Percentiles rank a stretch among this genome's conserved stretches.
phyloP scores from a whole-genome alignment of 2,888 invertebrate genomes.

The Caenorhabditis virilis region DNA sequence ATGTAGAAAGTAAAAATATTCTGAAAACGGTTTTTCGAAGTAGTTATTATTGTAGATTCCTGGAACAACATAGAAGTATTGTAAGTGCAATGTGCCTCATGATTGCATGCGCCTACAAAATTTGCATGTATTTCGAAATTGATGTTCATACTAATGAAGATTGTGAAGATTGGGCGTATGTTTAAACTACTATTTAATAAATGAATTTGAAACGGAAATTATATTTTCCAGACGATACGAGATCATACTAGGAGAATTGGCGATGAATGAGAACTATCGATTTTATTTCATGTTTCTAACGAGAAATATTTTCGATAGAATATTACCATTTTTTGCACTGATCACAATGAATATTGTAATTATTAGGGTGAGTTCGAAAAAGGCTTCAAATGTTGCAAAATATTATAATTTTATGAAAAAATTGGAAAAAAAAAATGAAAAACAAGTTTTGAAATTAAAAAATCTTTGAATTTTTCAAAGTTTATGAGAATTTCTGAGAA shows the following conservation, averaged over 20 bases:
- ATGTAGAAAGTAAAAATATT: constrained; percentile 37
- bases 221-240: constrained; percentile 46
- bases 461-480: too few species aligned
- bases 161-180: constrained; percentile 46
- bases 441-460: too few species aligned
- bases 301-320: constrained; percentile 61
- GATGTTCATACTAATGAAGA: constrained; percentile 48
- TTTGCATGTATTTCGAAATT: constrained; percentile 63
- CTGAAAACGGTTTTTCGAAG: background rate
- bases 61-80: constrained; percentile 58
- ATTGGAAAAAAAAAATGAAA: background rate
- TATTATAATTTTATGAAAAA: background rate
- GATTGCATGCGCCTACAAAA: constrained; percentile 61
- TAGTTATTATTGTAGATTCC: constrained; percentile 45
- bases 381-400: background rate
- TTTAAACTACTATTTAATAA: constrained; percentile 1
- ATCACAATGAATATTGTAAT: constrained; percentile 65
- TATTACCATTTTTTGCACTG: constrained; percentile 62
- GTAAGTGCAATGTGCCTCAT: constrained; percentile 55
- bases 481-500: too few species aligned
- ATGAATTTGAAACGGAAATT: background rate
- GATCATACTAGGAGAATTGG: constrained; percentile 40
- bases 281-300: constrained; percentile 67
- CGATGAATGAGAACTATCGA: constrained; percentile 33
- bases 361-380: constrained; percentile 32